Percentiles rank a stretch among this genome's conserved stretches.
Conservation (phyloP, 2,888 invertebrate species). For the Chloroclysta siterata region DNA sequence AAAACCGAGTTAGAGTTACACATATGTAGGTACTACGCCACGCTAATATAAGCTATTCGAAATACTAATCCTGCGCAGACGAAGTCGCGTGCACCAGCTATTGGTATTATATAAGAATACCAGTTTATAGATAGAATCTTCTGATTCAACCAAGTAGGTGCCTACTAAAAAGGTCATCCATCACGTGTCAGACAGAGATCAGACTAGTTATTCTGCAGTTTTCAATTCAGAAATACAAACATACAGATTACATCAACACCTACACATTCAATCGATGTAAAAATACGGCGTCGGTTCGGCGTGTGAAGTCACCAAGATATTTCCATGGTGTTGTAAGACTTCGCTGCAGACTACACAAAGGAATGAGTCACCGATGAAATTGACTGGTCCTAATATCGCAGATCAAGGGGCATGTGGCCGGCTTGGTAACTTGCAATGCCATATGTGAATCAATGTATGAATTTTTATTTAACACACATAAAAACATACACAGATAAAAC, state of each 20-base stretch:
- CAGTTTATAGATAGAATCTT: too few relatives aligned
- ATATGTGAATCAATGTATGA: too few relatives aligned
- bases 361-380: conserved; percentile 71
- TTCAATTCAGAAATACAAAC: conserved; percentile 48
- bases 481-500: too few relatives aligned
- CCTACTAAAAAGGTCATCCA: conserved; percentile 24
- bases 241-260: conserved; percentile 49
- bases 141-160: neutral
- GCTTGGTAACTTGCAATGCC: too few relatives aligned
- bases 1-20: too few relatives aligned
- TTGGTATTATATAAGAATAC: too few relatives aligned
- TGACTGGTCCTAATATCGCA: conserved; percentile 59
- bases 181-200: conserved; percentile 14
- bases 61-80: too few relatives aligned
- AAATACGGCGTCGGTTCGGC: conserved; percentile 50
- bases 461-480: too few relatives aligned
- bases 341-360: conserved; percentile 59
- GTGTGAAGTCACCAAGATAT: conserved; percentile 51
- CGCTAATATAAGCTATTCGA: too few relatives aligned
- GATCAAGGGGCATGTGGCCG: conserved; percentile 45
- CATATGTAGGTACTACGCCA: too few relatives aligned
- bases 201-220: conserved; percentile 33
- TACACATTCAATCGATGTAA: conserved; percentile 51
- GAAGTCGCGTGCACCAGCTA: too few relatives aligned
- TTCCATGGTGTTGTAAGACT: conserved; percentile 47